Conservation (phyloP, 53 echinoderm and acorn worm species). For the Arbacia lixula region DNA sequence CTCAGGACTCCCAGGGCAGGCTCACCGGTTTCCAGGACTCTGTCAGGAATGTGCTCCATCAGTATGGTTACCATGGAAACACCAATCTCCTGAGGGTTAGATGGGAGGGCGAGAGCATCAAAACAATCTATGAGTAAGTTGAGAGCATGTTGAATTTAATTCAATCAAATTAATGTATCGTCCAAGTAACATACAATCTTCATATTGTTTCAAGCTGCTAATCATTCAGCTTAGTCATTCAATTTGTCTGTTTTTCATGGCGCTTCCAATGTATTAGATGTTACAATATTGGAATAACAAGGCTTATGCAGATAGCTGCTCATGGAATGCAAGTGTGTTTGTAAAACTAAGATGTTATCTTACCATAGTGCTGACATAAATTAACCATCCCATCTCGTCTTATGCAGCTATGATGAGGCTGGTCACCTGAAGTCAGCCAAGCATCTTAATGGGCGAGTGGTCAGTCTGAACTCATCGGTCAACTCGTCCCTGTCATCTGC, state of each 20-base stretch:
- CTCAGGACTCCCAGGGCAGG: slow-evolving; percentile 10
- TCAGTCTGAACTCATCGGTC: slow-evolving; percentile 17
- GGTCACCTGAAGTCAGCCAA: slow-evolving; percentile 55
- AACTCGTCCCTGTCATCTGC: slow-evolving; percentile 12
- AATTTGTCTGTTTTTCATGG: too few relatives aligned
- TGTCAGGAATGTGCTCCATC: background rate
- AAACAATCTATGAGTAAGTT: slow-evolving; percentile 82
- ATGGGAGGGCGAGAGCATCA: slow-evolving; percentile 67
- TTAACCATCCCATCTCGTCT: too few relatives aligned
- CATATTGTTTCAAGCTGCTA: too few relatives aligned
- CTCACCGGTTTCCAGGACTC: slow-evolving; percentile 8
- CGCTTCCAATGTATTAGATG: too few relatives aligned
- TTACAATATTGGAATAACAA: too few relatives aligned
- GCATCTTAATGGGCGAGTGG: slow-evolving; percentile 35
- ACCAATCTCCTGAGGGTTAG: slow-evolving; percentile 75
- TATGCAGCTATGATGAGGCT: slow-evolving; percentile 75
- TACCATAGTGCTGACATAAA: too few relatives aligned
- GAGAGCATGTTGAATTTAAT: background rate
- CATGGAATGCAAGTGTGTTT: too few relatives aligned
- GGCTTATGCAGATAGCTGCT: too few relatives aligned
- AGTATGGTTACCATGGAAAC: slow-evolving; percentile 66
- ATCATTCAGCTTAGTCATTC: too few relatives aligned
- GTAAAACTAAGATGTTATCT: too few relatives aligned
- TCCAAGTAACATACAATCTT: too few relatives aligned
- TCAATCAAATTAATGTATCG: background rate